Evolutionary conservation across 2,888 invertebrate species (phyloP), one percentile per base, ranked within the genome.

Genomic region (Anthrax anthrax): DNA sequence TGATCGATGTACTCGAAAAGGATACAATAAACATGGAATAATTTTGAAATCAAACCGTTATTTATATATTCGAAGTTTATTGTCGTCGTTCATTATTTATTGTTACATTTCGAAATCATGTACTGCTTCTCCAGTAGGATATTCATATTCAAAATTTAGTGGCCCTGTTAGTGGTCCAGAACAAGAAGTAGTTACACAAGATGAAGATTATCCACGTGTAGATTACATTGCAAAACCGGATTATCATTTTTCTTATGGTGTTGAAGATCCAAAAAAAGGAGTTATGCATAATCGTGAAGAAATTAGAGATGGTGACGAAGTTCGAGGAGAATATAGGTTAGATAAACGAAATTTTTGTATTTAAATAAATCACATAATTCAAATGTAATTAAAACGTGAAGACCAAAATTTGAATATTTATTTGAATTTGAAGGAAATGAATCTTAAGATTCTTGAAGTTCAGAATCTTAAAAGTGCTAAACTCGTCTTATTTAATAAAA

Each of bases 191-290:
- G 52, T 57, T 43, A 59, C 64, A 50, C 56, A 59, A 45, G 61
- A 63, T 52, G 57, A 54, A 37, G 51, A 57, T 46, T 72, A 72
- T 52, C 64, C 74, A 59, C 74, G 75, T 60, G 72, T 80, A 42
- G 83, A 83, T 62, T 83, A 78, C 62, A 74, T 80, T 62, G 83
- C 81, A 2, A 78, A 79, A 60, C 84, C 84, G 16, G 81, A 83
- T 62, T 85, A 85, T 59, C 73, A 75, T 37, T 85, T 81, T 64
- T 75, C 81, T 1, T 85, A 84, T 58, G 84, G 84, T 43, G 81
- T 85, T 34, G 79, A 82, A 56, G 84, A 85, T 64, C 80, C 80
- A 6, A 71, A 75, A 53, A 79, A 78, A 18, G 81, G 81, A 45
- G 82, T 84, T 63, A 75, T 75, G 46, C 84, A 85, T 65, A 77